These are phyloP conservation scores for Hypsibius dujardini DNA, from an alignment of 1,140 invertebrate genomes.

Conservation along the genomic window DNA sequence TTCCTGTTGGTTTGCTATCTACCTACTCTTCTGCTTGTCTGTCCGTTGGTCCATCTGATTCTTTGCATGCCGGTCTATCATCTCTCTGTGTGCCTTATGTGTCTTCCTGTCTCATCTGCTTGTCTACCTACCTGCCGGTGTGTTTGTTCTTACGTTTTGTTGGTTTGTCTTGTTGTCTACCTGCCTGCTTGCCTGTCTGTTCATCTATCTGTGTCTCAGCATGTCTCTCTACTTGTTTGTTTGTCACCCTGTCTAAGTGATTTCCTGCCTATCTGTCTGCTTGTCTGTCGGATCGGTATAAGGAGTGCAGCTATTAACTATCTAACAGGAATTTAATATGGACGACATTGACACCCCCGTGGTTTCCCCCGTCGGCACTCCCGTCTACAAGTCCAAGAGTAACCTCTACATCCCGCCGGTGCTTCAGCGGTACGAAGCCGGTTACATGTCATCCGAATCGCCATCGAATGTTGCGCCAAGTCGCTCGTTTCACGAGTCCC, in stretches of 20 bases:
- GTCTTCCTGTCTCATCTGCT: too few species aligned
- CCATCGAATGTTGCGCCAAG: too few species aligned
- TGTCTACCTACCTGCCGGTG: too few species aligned
- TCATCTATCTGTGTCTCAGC: background rate
- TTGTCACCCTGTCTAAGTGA: background rate
- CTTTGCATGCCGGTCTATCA: background rate
- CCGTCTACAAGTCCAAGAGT: background rate
- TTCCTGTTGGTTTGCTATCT: background rate
- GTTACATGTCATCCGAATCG: background rate
- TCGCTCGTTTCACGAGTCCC: too few species aligned
- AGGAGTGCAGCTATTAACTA: background rate
- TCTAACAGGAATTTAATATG: background rate
- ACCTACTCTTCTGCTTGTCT: background rate
- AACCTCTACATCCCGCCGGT: slow-evolving; percentile 3
- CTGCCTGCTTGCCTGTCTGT: too few species aligned
- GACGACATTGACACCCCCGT: background rate
- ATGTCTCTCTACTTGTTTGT: background rate
- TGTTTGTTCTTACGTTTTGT: background rate
- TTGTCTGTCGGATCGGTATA: background rate
- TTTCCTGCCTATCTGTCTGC: background rate
- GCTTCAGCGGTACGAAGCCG: background rate
- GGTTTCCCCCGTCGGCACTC: background rate
- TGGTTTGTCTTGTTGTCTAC: background rate
- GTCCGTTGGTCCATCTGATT: background rate
- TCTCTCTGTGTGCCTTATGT: too few species aligned